These are phyloP conservation scores for Cabera pusaria DNA, from an alignment of 2,888 invertebrate genomes.

Conservation along the genomic window DNA sequence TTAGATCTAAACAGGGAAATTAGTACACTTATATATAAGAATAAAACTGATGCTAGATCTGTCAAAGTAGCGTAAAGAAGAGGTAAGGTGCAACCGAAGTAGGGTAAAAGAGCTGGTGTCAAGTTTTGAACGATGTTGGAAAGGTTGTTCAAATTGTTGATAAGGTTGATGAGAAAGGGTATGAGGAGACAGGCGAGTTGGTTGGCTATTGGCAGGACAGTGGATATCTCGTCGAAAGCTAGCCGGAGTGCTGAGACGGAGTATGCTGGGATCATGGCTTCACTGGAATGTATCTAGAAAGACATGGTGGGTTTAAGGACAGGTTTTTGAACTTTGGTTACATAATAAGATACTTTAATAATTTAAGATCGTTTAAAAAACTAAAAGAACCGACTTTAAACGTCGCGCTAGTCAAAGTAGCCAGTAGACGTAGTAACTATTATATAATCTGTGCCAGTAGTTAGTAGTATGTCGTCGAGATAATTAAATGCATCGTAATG, in stretches of 20 bases:
- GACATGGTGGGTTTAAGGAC: too few relatives aligned
- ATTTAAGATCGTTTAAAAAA: too few relatives aligned
- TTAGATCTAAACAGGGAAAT: conserved; percentile 72
- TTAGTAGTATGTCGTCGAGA: too few relatives aligned
- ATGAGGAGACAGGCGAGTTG: conserved; percentile 66
- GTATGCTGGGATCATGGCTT: conserved; percentile 74
- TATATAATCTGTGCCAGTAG: too few relatives aligned
- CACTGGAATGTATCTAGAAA: conserved; percentile 51
- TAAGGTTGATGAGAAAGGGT: conserved; percentile 70
- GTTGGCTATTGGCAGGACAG: conserved; percentile 65
- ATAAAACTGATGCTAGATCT: conserved; percentile 69
- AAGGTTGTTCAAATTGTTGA: conserved; percentile 71
- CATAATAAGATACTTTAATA: too few relatives aligned
- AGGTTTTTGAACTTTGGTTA: too few relatives aligned
- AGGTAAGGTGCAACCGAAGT: conserved; percentile 72
- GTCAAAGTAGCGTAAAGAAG: conserved; percentile 70
- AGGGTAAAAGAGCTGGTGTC: conserved; percentile 69
- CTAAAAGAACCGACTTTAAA: too few relatives aligned
- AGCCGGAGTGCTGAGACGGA: conserved; percentile 68
- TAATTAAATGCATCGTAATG: too few relatives aligned
- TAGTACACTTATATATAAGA: conserved; percentile 69
- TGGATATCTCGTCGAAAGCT: conserved; percentile 71
- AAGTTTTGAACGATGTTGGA: conserved; percentile 75
- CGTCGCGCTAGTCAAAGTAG: too few relatives aligned
- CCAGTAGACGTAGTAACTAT: too few relatives aligned